Base-by-base conservation (phyloP, 1,140 invertebrate genomes). In the Samia ricini region DNA sequence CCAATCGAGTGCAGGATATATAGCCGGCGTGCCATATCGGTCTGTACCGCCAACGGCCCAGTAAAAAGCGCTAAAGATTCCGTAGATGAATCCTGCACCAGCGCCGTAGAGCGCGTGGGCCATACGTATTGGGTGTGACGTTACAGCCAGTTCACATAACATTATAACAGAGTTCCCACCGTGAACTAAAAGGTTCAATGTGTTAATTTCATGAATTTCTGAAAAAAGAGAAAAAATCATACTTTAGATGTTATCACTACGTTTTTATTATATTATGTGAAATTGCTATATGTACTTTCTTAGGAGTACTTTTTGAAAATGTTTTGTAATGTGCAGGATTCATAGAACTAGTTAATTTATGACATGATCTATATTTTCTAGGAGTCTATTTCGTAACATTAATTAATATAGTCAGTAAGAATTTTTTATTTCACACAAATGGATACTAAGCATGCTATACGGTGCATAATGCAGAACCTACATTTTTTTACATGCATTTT, bases 111-210 rank as follows among this genome's bases (percentile, higher is more conserved):
- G 72, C 12, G 94, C 92, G 81, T 96, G 94, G 2, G 93, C 85
- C 7, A 96, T 69, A 19, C 93, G 90, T 26, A 95, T 86, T 0
- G 96, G 95, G 69, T 96, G 92, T 50, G 87, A 71, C 2, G 94
- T 93, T 10, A 97, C 86, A 50, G 91, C 92, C n/a, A 96, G 72
- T 83, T 97, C 96, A 2, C 94, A 60, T 1, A 96, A 71, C 92
- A 97, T 96, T 23, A 95, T 85, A 15, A 95, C 60, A 4, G 93
- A 94, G 87, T 97, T 97, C 60, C 92, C 91, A 7, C 93, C 93
- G 78, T 97, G 96, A 0, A 94, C 92, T 49, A 95, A 86, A 3
- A 95, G 85, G 77, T 96, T 96, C 1, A 95, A 83, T 0, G 92
- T 89, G 73, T 94, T 93, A 0, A 94, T 71, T 10, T 83, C 69